Conservation (phyloP, 1,140 invertebrate genomes). For the Papilio machaon region DNA sequence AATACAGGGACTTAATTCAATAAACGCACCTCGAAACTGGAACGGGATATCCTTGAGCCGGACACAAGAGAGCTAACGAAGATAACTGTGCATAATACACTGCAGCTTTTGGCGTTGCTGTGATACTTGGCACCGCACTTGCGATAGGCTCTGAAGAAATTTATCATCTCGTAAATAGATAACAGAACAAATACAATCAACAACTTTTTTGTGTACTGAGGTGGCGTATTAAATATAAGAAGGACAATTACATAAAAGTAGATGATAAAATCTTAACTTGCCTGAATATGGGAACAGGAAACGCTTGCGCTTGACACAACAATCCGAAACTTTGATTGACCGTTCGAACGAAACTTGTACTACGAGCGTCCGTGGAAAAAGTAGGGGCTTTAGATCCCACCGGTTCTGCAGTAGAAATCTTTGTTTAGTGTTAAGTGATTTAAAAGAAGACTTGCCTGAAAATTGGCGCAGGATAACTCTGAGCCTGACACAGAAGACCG, state of each 20-base stretch:
- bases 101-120: conserved; percentile 77
- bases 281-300: conserved; percentile 88
- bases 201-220: background rate
- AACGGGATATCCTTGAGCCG: conserved; percentile 86
- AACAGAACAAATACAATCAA: background rate
- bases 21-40: conserved; percentile 86
- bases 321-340: conserved; percentile 74
- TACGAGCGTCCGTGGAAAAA: conserved; percentile 86
- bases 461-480: conserved; percentile 86
- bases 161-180: conserved; percentile 56
- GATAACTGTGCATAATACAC: conserved; percentile 69
- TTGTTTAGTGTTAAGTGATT: conserved; percentile 44
- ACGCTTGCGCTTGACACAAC: conserved; percentile 91
- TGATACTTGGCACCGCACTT: conserved; percentile 83
- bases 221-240: background rate
- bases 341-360: conserved; percentile 82
- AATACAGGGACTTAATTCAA: conserved; percentile 58
- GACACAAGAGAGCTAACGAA: conserved; percentile 84
- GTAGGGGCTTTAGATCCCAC: conserved; percentile 86
- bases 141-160: conserved; percentile 83
- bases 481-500: conserved; percentile 86
- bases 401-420: conserved; percentile 84
- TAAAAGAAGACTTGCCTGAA: conserved; percentile 84
- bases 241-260: conserved; percentile 49
- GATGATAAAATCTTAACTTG: conserved; percentile 75